phyloP scores from a whole-genome alignment of 2,888 invertebrate species.

The Chironomus riparius region DNA sequence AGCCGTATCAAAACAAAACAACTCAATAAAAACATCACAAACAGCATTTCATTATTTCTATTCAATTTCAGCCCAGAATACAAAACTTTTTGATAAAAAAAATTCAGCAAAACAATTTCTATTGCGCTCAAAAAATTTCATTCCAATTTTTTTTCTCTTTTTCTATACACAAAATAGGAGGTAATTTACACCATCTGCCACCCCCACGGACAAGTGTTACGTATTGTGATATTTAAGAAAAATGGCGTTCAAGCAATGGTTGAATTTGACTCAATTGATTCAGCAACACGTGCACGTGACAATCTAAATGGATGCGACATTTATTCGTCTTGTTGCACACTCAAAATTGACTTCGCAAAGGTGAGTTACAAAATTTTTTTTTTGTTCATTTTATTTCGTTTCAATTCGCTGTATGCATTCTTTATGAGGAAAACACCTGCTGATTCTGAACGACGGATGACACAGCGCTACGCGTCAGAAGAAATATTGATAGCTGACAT shows the following conservation, averaged over 20 bases:
- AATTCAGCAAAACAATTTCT: too few species aligned
- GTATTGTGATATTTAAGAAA: conserved; percentile 98
- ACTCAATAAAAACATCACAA: too few species aligned
- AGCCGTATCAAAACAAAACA: too few species aligned
- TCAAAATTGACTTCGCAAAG: conserved; percentile 99
- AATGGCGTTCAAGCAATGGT: conserved; percentile 98
- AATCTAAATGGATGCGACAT: conserved; percentile 96
- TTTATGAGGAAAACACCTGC: neutral
- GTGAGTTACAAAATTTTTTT: conserved; percentile 50
- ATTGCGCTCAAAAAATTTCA: neutral
- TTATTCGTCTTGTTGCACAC: conserved; percentile 97
- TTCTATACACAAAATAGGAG: conserved; percentile 52
- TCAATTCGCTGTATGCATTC: neutral
- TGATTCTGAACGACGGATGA: too few species aligned
- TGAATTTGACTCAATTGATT: conserved; percentile 93
- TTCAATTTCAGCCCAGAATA: too few species aligned
- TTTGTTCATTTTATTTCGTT: neutral
- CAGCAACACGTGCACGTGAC: conserved; percentile 89
- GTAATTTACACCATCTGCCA: conserved; percentile 96
- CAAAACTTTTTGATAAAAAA: too few species aligned
- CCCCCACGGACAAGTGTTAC: conserved; percentile 87
- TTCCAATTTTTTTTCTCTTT: neutral
- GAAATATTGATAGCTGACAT: too few species aligned
- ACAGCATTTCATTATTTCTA: too few species aligned
- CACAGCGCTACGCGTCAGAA: too few species aligned